Evolutionary conservation across 1,140 invertebrate genomes (phyloP), one percentile per base, ranked within the genome.

Genomic region (Manduca sexta): DNA sequence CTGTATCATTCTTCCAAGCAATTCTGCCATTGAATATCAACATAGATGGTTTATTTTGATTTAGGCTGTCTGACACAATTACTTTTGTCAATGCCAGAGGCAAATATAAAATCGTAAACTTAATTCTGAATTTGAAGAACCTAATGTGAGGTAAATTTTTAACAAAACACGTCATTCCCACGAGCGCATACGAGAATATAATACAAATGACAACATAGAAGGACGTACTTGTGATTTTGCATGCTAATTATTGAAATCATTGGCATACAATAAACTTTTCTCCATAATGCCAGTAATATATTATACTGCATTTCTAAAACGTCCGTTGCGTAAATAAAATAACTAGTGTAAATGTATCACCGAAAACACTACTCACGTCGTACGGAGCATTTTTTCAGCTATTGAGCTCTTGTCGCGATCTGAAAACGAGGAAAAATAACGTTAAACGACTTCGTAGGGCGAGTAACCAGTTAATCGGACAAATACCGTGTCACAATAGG

Each of bases 321-420:
- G 33, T 5, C 5, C n/a, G 5, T 5, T n/a, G 5, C n/a, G 5
- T 11, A n/a, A 11, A 14, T 11, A n/a, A 35, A n/a, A 16, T 16
- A 33, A 33, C 14, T 12, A 7, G n/a, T 59, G 46, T 46, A 48
- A 41, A 42, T 49, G 43, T 60, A 43, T 60, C 29, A 50, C 43
- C 53, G 31, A 48, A 41, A 51, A 50, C 29, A 49, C 14, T 60
- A 84, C 82, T 85, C 64, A 84, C 81, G 49, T 85, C 82, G 68
- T 83, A 83, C 15, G 79, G 78, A 52, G 59, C 79, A 83, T 83
- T 85, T 74, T 85, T 53, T 84, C 79, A 21, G 77, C 70, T 45
- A 84, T 69, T 34, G 81, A 84, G 47, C 52, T 57, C 49, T 66
- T 73, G 60, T 85, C 82, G 37, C 73, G 79, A 74, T 85, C 82